These are phyloP conservation scores for Scomber japonicus DNA, from an alignment of 2,113 vertebrate genomes.

Conservation along the genomic window DNA sequence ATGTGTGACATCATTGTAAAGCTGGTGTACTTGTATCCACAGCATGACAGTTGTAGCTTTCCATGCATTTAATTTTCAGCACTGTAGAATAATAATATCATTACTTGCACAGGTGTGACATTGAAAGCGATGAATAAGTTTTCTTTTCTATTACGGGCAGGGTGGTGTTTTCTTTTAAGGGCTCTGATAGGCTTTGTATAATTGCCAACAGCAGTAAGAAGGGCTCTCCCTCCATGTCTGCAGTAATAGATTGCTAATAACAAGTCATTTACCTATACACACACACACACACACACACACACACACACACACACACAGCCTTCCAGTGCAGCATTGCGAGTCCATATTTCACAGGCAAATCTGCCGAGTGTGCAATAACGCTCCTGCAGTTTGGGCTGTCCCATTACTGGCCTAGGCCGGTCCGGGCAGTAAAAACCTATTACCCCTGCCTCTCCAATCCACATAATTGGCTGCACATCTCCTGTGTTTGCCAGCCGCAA, in stretches of 20 bases:
- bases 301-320: constrained; percentile 34
- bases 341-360: constrained; percentile 81
- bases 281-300: neutral
- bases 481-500: constrained; percentile 63
- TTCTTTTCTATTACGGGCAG: constrained; percentile 7
- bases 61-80: neutral
- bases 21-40: neutral
- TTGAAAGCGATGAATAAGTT: constrained; percentile 2
- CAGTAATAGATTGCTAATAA: constrained; percentile 61
- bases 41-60: neutral
- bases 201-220: constrained; percentile 11
- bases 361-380: constrained; percentile 78
- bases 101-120: neutral
- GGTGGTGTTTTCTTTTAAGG: constrained; percentile 1
- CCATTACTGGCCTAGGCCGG: constrained; percentile 74
- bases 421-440: constrained; percentile 76
- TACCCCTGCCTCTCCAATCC: constrained; percentile 73
- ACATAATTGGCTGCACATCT: constrained; percentile 78
- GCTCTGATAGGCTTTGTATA: constrained; percentile 10
- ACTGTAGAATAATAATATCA: constrained; percentile 1
- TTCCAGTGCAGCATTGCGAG: constrained; percentile 52
- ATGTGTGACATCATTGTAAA: neutral
- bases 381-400: constrained; percentile 67
- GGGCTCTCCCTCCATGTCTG: constrained; percentile 12
- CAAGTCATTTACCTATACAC: constrained; percentile 37